A percentile compares a stretch with the other conserved stretches of the same genome.
phyloP scores from a whole-genome alignment of 2,888 invertebrate genomes.

The Spatulosminthurus flaviceps region DNA sequence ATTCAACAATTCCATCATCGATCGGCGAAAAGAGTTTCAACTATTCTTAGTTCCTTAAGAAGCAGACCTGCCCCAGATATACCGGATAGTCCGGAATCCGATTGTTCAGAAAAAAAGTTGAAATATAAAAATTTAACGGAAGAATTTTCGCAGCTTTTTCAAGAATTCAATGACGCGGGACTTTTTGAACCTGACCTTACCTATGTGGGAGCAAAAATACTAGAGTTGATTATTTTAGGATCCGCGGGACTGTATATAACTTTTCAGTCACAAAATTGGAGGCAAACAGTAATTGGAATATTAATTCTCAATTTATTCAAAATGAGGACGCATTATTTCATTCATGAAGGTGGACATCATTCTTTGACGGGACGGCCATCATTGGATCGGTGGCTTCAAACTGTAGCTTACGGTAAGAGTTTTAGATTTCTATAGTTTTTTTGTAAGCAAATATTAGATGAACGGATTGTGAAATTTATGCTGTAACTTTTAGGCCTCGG shows the following conservation, averaged over 20 bases:
- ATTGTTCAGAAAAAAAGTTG: background rate
- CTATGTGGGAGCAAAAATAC: conserved; percentile 5
- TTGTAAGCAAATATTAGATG: too few species aligned
- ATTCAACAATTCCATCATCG: conserved; percentile 60
- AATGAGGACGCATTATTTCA: conserved; percentile 13
- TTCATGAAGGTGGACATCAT: conserved; percentile 40
- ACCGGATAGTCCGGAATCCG: background rate
- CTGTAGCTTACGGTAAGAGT: conserved; percentile 10
- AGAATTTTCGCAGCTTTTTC: conserved; percentile 28
- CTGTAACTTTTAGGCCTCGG: conserved; percentile 48
- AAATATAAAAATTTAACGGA: conserved; percentile 4
- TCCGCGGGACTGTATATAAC: background rate
- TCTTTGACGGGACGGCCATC: conserved; percentile 33
- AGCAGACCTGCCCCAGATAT: background rate
- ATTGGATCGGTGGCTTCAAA: conserved; percentile 31
- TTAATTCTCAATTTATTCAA: conserved; percentile 5
- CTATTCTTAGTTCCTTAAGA: conserved; percentile 47
- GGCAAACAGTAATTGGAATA: background rate
- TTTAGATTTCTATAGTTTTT: too few species aligned
- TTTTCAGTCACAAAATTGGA: background rate
- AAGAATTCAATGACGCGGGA: conserved; percentile 30
- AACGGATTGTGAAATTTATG: too few species aligned
- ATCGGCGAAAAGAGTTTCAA: conserved; percentile 49
- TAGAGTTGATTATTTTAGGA: conserved; percentile 21
- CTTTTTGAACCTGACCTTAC: conserved; percentile 23